phyloP scores from a whole-genome alignment of 2,888 invertebrate genomes.

The Prenolepis imparis region DNA sequence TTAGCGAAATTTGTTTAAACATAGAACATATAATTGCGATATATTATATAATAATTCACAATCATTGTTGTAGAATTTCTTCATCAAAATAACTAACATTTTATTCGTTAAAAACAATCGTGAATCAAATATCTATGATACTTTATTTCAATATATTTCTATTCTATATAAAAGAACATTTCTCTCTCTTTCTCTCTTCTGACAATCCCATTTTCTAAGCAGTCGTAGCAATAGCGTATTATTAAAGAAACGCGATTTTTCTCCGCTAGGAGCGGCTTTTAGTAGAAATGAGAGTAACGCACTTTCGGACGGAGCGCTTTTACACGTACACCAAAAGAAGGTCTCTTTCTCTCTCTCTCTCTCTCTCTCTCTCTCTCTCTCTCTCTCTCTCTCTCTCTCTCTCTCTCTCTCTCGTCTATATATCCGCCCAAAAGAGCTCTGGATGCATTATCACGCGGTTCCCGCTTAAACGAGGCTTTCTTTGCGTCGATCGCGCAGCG shows the following conservation, averaged over 20 bases:
- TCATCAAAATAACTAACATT: not conserved
- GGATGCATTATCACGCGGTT: constrained; percentile 69
- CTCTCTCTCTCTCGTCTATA: constrained; percentile 44
- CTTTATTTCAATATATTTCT: constrained; percentile 5
- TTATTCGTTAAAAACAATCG: no score
- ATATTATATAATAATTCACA: not conserved
- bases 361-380: not conserved
- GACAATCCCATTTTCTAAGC: not conserved
- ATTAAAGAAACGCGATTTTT: constrained; percentile 50
- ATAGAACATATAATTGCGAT: not conserved
- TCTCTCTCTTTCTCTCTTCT: not conserved
- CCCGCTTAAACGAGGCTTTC: constrained; percentile 75
- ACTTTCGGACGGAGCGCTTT: constrained; percentile 51
- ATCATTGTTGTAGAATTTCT: not conserved
- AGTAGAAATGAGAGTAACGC: constrained; percentile 52
- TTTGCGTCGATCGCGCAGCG: constrained; percentile 75
- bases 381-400: not conserved
- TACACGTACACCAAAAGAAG: constrained; percentile 46
- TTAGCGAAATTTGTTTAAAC: not conserved
- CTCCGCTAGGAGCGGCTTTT: constrained; percentile 44
- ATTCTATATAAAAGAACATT: not conserved
- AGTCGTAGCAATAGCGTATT: constrained; percentile 1
- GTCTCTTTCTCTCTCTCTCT: not conserved
- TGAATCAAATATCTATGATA: not conserved
- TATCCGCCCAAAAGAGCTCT: constrained; percentile 75